Percentiles rank a stretch among this genome's conserved stretches.
These are phyloP conservation scores for Scaptomyza cyrtandrae DNA, from an alignment of 2,888 invertebrate genomes.

Conservation along the genomic window DNA sequence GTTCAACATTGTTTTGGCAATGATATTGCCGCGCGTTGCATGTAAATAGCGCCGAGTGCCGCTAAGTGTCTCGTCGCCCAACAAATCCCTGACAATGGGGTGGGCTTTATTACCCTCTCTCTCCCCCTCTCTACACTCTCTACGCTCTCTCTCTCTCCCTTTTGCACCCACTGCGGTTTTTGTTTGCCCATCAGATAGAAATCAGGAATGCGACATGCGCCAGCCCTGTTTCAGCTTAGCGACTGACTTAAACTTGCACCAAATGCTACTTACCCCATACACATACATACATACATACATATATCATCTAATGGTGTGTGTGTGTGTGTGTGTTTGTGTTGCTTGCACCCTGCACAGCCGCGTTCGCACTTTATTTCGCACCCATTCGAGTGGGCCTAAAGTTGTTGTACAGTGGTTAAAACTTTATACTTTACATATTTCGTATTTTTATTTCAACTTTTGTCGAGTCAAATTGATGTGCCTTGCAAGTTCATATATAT, in stretches of 20 bases:
- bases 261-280: constrained; percentile 38
- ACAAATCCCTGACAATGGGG: constrained; percentile 29
- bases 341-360: constrained; percentile 26
- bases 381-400: constrained; percentile 32
- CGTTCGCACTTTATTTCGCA: constrained; percentile 13
- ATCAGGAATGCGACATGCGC: constrained; percentile 53
- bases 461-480: background rate
- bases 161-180: constrained; percentile 73
- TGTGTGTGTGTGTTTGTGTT: background rate
- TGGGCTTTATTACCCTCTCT: constrained; percentile 21
- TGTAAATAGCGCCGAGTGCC: constrained; percentile 58
- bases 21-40: constrained; percentile 74
- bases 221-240: constrained; percentile 45
- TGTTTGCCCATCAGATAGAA: constrained; percentile 78
- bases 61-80: constrained; percentile 48
- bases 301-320: background rate
- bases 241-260: constrained; percentile 26
- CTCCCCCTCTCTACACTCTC: background rate
- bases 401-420: constrained; percentile 43
- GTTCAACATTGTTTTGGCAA: constrained; percentile 72
- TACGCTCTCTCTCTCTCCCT: constrained; percentile 44
- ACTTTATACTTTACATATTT: background rate
- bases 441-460: background rate
- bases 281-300: constrained; percentile 7
- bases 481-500: too few species aligned